These are phyloP conservation scores for Pandemis heparana DNA, from an alignment of 2,888 invertebrate genomes.

Conservation along the genomic window DNA sequence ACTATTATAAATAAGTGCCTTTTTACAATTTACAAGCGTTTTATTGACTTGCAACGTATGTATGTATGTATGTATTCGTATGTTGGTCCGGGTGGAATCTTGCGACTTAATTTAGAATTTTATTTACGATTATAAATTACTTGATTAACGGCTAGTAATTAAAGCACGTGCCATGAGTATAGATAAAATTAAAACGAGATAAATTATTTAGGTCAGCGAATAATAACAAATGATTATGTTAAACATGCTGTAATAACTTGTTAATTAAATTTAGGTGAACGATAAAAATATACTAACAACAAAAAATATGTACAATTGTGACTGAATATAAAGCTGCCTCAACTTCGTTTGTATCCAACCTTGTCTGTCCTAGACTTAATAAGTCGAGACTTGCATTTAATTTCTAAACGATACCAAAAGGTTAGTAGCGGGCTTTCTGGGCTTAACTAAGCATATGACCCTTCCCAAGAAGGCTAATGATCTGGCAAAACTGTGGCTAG, in stretches of 20 bases:
- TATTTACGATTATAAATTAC: not conserved
- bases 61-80: too few relatives aligned
- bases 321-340: too few relatives aligned
- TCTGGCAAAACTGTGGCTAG: not conserved
- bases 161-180: not conserved
- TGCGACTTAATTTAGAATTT: too few relatives aligned
- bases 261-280: not conserved
- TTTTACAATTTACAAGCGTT: too few relatives aligned
- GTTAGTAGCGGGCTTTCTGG: not conserved
- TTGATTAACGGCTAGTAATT: not conserved
- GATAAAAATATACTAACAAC: not conserved
- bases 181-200: not conserved
- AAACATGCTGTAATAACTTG: not conserved
- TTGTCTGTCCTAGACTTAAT: too few relatives aligned
- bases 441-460: not conserved
- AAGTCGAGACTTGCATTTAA: not conserved
- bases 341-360: too few relatives aligned
- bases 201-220: slow-evolving; percentile 6
- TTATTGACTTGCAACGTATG: too few relatives aligned
- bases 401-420: not conserved
- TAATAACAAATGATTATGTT: slow-evolving; percentile 3
- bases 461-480: not conserved
- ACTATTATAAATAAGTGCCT: not conserved
- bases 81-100: too few relatives aligned
- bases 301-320: not conserved